Evolutionary conservation across 92 coral and sea anemone species (phyloP).

Genomic region (Ricordea florida): DNA sequence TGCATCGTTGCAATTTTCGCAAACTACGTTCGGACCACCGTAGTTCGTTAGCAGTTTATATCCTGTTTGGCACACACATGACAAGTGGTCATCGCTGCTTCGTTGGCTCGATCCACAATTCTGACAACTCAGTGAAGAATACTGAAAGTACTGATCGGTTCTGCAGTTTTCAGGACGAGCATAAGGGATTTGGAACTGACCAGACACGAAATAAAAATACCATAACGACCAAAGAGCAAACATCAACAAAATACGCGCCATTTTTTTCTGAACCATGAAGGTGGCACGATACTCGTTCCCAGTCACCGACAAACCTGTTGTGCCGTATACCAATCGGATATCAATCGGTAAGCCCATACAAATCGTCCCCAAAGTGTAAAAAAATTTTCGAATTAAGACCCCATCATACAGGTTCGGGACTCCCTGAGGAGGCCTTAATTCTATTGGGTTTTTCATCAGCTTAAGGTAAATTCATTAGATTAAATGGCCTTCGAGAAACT

Average conservation of each 20-base stretch:
- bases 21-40: slow-evolving; percentile 53
- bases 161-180: slow-evolving; percentile 57
- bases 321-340: no score
- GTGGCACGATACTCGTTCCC: background rate
- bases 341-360: no score
- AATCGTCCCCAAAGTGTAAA: no score
- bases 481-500: no score
- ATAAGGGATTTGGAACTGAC: slow-evolving; percentile 51
- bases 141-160: slow-evolving; percentile 64
- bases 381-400: no score
- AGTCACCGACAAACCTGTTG: no score
- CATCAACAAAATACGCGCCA: slow-evolving; percentile 68
- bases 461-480: no score
- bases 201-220: slow-evolving; percentile 10
- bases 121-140: slow-evolving; percentile 67
- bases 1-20: slow-evolving; percentile 34
- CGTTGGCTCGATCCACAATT: slow-evolving; percentile 62
- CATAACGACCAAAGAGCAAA: slow-evolving; percentile 41
- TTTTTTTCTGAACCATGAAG: background rate
- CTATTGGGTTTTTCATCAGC: no score
- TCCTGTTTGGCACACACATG: slow-evolving; percentile 75
- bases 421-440: no score
- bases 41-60: slow-evolving; percentile 46
- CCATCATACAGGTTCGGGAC: no score
- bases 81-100: slow-evolving; percentile 39